Base-by-base conservation (phyloP, 1,140 invertebrate genomes). In the Arion vulgaris region DNA sequence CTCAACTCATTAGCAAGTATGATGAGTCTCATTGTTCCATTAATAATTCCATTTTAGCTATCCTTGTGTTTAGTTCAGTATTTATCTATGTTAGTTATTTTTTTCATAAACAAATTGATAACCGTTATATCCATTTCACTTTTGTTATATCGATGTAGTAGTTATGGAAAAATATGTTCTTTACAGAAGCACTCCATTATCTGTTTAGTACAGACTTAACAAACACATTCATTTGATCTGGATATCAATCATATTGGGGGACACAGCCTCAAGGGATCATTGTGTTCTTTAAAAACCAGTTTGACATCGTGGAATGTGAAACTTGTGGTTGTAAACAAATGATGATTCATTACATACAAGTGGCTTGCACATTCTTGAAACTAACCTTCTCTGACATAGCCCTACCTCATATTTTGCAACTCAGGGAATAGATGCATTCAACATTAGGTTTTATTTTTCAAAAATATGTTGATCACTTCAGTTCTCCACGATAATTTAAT, bases 361-460 rank as follows among this genome's bases (percentile, higher is more conserved):
- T 41, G 41, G 71, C 71, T 72, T 2, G 36, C 1, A 72, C 23
- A 72, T 39, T 32, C 38, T 72, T 38, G 34, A 2, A 72, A 72
- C 36, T 39, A 5, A 34, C 11, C 17, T 32, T 32, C 0, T 51
- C 73, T 28, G 19, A 17, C 39, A 75, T 41, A 51, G 73, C 15
- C 39, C 73, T 75, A 75, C 73, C 73, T 75, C 73, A 49, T 75
- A 28, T 45, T 11, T n/a, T 51, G 41, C 73, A 75, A 34, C 73
- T 75, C 73, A 75, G 73, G 73, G 73, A 75, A 45, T 45, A 75
- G 73, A 75, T 75, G 45, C 73, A 75, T 17, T 49, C 73, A 51
- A 26, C 39, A 38, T 41, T 11, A n/a, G 53, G 28, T 36, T 71
- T 71, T 39, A 15, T 39, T 71, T 39, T 71, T 71, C 15, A n/a